Conservation (phyloP, 1,140 invertebrate genomes). For the Aphaenogaster rudis region DNA sequence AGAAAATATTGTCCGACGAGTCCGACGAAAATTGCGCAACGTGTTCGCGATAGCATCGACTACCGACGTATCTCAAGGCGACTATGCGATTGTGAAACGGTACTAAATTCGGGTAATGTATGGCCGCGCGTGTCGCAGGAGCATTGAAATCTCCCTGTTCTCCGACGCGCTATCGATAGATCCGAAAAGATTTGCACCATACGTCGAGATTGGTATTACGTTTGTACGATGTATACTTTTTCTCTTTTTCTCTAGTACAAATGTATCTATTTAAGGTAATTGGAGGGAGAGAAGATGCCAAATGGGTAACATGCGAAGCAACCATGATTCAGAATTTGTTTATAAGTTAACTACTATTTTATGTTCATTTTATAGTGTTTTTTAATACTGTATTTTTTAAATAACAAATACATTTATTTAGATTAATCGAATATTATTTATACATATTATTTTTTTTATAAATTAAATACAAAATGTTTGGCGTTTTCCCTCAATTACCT, state of each 20-base stretch:
- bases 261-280: not conserved
- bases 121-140: not conserved
- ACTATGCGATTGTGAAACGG: slow-evolving; percentile 26
- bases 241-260: not conserved
- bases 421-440: too few relatives aligned
- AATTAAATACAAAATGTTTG: too few relatives aligned
- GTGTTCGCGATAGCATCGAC: slow-evolving; percentile 36
- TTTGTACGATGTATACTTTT: not conserved
- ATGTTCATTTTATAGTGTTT: too few relatives aligned
- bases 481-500: too few relatives aligned
- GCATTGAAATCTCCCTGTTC: not conserved
- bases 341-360: too few relatives aligned
- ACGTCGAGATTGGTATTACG: not conserved
- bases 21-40: slow-evolving; percentile 36
- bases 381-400: too few relatives aligned
- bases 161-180: not conserved
- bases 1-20: slow-evolving; percentile 39
- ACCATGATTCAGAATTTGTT: too few relatives aligned
- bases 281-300: too few relatives aligned
- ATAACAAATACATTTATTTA: too few relatives aligned
- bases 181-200: not conserved
- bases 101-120: not conserved
- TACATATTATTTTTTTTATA: too few relatives aligned
- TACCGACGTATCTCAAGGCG: not conserved
- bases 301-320: too few relatives aligned